phyloP scores from a whole-genome alignment of 1,140 invertebrate species.

The Wiebesia pumilae region DNA sequence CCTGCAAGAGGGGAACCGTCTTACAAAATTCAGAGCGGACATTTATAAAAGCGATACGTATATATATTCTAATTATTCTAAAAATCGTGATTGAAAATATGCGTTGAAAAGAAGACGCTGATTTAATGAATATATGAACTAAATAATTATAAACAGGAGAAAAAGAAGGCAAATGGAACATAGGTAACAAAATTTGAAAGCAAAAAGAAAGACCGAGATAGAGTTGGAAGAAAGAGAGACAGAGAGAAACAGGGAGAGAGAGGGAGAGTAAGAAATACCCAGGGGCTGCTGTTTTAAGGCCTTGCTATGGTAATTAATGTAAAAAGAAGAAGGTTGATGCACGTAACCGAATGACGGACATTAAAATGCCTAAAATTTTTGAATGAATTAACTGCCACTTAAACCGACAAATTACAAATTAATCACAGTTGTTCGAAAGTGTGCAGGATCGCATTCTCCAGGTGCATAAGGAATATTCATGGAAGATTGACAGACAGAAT shows the following conservation, averaged over 20 bases:
- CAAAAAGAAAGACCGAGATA: not conserved
- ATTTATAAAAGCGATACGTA: not conserved
- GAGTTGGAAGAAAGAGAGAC: not conserved
- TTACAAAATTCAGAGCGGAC: not conserved
- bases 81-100: not conserved
- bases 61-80: too few species aligned
- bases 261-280: not conserved
- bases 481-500: conserved; percentile 36
- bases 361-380: conserved; percentile 26
- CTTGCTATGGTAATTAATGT: conserved; percentile 1
- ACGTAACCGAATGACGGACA: conserved; percentile 7
- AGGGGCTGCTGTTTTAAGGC: not conserved
- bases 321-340: not conserved
- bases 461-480: conserved; percentile 10
- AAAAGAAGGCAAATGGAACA: not conserved
- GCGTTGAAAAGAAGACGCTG: not conserved
- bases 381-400: conserved; percentile 32
- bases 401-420: conserved; percentile 32
- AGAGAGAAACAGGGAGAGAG: not conserved
- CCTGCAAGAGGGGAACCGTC: not conserved
- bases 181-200: not conserved
- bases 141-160: not conserved
- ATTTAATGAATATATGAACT: not conserved
- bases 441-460: not conserved
- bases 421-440: conserved; percentile 8